Evolutionary conservation across 2,888 invertebrate genomes (phyloP).

Genomic region (Cheilosia vulpina): DNA sequence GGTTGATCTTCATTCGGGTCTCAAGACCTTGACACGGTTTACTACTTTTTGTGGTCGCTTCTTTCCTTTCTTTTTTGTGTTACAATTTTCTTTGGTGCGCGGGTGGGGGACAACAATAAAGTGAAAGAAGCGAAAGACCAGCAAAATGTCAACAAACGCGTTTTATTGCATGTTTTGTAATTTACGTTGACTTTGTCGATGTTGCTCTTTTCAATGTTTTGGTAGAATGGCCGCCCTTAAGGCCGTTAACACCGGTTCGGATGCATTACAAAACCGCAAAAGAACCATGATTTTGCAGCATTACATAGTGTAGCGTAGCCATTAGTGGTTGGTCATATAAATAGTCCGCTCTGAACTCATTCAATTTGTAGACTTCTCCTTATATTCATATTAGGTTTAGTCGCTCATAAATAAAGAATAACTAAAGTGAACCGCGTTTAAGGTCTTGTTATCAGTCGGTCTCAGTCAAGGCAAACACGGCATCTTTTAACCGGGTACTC

Average conservation of each 20-base stretch:
- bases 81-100: constrained; percentile 26
- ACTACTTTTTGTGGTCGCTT: constrained; percentile 19
- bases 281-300: constrained; percentile 28
- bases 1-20: constrained; percentile 36
- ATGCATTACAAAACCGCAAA: constrained; percentile 54
- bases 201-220: constrained; percentile 26
- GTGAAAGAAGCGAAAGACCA: constrained; percentile 42
- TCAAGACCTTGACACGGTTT: constrained; percentile 72
- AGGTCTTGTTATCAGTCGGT: constrained; percentile 33
- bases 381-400: no score
- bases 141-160: constrained; percentile 52
- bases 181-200: constrained; percentile 43
- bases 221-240: constrained; percentile 46
- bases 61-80: constrained; percentile 12
- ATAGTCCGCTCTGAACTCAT: neutral
- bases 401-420: neutral
- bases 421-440: constrained; percentile 28
- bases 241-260: constrained; percentile 59
- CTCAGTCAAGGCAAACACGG: constrained; percentile 61
- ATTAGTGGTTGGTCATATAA: constrained; percentile 43
- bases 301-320: constrained; percentile 32
- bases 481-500: constrained; percentile 19
- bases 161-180: constrained; percentile 43
- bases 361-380: neutral
- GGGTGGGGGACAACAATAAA: constrained; percentile 29